Conservation (phyloP, 2,888 invertebrate species). For the Cyrtodaria siliqua region DNA sequence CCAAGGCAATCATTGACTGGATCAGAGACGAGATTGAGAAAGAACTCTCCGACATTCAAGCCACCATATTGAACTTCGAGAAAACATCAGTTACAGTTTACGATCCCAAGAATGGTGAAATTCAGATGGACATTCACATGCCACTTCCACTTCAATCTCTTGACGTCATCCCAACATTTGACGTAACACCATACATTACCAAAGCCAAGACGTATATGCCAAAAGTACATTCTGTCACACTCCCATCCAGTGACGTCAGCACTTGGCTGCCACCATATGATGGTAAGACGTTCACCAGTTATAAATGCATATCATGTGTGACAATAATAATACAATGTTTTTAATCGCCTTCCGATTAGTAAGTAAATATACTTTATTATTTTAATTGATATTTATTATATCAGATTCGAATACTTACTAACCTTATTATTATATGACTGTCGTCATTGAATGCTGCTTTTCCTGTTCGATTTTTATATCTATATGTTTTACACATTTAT, state of each 20-base stretch:
- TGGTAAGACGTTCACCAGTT: conserved; percentile 88
- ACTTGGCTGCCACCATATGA: conserved; percentile 94
- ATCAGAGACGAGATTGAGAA: conserved; percentile 59
- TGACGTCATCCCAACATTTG: conserved; percentile 49
- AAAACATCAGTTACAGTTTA: conserved; percentile 61
- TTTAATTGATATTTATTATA: too few relatives aligned
- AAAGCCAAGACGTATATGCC: conserved; percentile 62
- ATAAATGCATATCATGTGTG: too few relatives aligned
- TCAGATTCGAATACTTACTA: too few relatives aligned
- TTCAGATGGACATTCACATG: conserved; percentile 64
- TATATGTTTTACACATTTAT: too few relatives aligned
- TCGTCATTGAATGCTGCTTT: too few relatives aligned
- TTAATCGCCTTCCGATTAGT: too few relatives aligned
- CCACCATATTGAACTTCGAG: conserved; percentile 39
- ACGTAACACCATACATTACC: conserved; percentile 50
- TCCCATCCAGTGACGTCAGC: conserved; percentile 90
- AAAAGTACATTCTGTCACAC: conserved; percentile 85
- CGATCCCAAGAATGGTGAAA: conserved; percentile 64
- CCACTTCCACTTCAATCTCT: conserved; percentile 62
- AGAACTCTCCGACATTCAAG: conserved; percentile 52
- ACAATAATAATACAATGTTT: too few relatives aligned
- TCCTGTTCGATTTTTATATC: too few relatives aligned
- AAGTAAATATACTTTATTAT: too few relatives aligned
- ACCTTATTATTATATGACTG: too few relatives aligned
- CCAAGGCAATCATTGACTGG: conserved; percentile 50